Evolutionary conservation across 2,113 vertebrate species (phyloP).

Genomic region (Murina feae): DNA sequence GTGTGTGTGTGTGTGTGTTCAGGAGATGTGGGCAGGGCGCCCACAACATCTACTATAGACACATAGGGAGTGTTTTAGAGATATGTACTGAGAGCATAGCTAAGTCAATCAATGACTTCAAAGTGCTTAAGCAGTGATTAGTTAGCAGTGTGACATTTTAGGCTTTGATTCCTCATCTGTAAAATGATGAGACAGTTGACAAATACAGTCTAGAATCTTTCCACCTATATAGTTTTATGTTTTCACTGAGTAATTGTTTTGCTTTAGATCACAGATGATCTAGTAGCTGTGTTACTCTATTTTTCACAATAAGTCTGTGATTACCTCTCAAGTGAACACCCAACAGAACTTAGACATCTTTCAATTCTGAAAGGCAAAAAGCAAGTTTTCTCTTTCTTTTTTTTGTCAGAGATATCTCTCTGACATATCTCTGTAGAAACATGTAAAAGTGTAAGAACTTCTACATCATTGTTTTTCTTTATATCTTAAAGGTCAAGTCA

Average conservation of each 20-base stretch:
- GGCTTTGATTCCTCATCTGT: neutral
- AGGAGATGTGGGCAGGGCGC: neutral
- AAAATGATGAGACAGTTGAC: neutral
- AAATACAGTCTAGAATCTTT: neutral
- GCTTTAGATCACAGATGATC: neutral
- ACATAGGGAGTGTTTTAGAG: neutral
- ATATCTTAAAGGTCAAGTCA: neutral
- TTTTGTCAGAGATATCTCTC: neutral
- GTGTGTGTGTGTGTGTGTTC: neutral
- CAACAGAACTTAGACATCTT: neutral
- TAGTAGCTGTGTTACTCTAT: neutral
- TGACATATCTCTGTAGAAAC: neutral
- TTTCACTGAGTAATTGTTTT: neutral
- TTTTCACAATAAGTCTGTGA: neutral
- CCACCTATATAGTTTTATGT: neutral
- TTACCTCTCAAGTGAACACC: neutral
- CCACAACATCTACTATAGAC: neutral
- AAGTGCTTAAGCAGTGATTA: neutral
- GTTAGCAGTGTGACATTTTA: neutral
- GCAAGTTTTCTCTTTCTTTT: neutral
- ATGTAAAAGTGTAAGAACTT: neutral
- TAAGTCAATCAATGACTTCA: neutral
- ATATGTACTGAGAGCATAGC: neutral
- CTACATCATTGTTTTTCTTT: neutral
- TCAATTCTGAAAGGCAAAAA: neutral